Conservation (phyloP, 1,140 invertebrate genomes). For the Brachionus sp. region DNA sequence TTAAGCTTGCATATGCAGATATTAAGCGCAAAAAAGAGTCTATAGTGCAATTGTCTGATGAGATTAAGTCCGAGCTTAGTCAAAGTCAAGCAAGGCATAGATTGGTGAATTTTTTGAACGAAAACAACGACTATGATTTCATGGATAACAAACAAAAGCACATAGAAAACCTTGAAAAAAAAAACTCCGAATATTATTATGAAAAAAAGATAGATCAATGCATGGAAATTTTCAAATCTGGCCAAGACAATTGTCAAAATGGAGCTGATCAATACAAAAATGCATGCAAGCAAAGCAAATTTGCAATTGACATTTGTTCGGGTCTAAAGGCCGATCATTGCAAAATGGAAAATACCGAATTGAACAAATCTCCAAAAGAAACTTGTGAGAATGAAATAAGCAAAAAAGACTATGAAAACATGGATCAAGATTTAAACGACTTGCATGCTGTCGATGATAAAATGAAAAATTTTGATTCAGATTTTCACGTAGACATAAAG, state of each 20-base stretch:
- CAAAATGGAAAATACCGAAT: slow-evolving; percentile 14
- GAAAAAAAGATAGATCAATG: slow-evolving; percentile 8
- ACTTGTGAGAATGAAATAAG: neutral
- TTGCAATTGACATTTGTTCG: neutral
- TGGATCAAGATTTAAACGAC: neutral
- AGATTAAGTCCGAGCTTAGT: neutral
- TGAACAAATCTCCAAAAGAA: neutral
- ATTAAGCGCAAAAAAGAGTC: neutral
- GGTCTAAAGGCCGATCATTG: neutral
- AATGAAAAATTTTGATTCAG: neutral
- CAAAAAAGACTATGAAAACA: neutral
- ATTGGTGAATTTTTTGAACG: neutral
- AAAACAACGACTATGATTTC: slow-evolving; percentile 29
- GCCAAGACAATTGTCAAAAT: neutral
- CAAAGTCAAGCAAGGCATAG: neutral
- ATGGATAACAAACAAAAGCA: neutral
- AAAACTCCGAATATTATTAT: neutral
- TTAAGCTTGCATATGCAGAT: neutral
- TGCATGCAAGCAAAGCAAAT: neutral
- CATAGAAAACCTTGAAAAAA: neutral
- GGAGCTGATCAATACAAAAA: neutral
- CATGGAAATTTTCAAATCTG: neutral
- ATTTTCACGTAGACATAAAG: neutral
- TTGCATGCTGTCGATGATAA: neutral
- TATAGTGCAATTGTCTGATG: neutral